A percentile compares a stretch with the other conserved stretches of the same genome.
Evolutionary conservation across 2,888 invertebrate species (phyloP).

Genomic region (Saturnia pavonia): DNA sequence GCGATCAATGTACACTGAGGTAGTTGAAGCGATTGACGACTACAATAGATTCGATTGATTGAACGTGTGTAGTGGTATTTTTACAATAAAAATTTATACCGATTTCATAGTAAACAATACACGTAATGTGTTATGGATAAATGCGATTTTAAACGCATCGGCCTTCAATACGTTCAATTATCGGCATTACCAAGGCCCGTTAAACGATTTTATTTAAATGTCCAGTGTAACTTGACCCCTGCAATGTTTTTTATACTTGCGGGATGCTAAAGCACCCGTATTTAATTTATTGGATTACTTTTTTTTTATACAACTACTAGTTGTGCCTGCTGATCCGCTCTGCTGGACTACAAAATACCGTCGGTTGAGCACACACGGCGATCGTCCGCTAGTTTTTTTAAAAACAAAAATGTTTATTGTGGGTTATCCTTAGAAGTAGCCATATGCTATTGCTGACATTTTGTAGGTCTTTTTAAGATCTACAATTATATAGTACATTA

Average conservation of each 20-base stretch:
- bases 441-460: no score
- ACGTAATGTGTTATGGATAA: not conserved
- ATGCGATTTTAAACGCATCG: slow-evolving; percentile 14
- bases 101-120: not conserved
- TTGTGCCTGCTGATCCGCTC: no score
- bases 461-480: no score
- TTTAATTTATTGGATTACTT: not conserved
- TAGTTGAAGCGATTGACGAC: no score
- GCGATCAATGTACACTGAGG: no score
- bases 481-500: no score
- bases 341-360: no score
- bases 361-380: no score
- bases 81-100: not conserved
- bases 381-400: no score
- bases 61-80: not conserved
- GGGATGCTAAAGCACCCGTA: not conserved
- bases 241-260: not conserved
- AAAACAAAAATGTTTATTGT: no score
- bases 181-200: not conserved
- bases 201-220: not conserved
- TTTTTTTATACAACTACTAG: no score
- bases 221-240: not conserved
- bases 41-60: not conserved
- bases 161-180: slow-evolving; percentile 5
- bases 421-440: no score